Evolutionary conservation across 2,797 vertebrate species (phyloP), one percentile per base, ranked within the genome.

Genomic region (Pangasius sanitwongsei): DNA sequence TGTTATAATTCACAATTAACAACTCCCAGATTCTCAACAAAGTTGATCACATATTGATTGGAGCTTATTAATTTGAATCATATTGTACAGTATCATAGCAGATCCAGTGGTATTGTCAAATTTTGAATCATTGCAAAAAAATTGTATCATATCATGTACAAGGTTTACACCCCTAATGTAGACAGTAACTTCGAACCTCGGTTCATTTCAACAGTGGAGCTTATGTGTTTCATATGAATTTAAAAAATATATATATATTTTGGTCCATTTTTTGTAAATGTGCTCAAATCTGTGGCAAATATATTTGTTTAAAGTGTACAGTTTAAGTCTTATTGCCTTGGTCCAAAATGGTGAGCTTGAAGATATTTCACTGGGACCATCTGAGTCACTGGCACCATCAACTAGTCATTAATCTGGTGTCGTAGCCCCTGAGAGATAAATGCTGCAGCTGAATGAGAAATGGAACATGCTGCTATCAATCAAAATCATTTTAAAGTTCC

Each of bases 361-460:
- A 41, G 25, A 69, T 31, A 69, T 85, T 85, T 69, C 63, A 69
- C 83, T 69, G 63, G 8, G 63, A 31, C 16, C 83, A 50, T 84
- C 61, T 48, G 16, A 69, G n/a, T 44, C 44, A 44, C 44, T 44
- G 44, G 44, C 44, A 44, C 44, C 44, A 7, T 50, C 37, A 44
- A 44, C 34, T 44, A 67, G n/a, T 50, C 59, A 78, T 87, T 65
- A 80, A 87, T 65, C 57, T 87, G 20, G 59, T 34, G 59, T 23
- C 37, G 15, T 12, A 2, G 41, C 55, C 55, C 23, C 44, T 3
- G n/a, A 48, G 41, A 86, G 86, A 81, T 37, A 37, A 31, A 55
- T 69, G 75, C 31, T 37, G 7, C 63, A 28, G 65, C 31, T n/a
- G 87, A 72, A 18, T 8, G 1, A 83, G 53, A 57, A 41, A 70